These are phyloP conservation scores for Dicyrtomina minuta DNA, from an alignment of 2,888 invertebrate genomes.

Conservation along the genomic window DNA sequence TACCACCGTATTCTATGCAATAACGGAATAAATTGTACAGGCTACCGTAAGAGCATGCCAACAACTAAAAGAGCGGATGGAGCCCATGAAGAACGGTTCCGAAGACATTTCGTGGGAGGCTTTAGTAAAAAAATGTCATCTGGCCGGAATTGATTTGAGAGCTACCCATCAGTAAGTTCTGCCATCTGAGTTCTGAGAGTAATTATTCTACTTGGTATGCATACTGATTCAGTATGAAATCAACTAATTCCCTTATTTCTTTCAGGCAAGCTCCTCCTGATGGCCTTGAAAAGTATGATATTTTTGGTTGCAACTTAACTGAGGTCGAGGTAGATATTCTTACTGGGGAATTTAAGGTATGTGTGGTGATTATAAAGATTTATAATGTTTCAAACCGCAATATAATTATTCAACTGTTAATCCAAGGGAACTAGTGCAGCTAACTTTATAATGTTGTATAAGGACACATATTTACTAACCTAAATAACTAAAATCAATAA, in stretches of 20 bases:
- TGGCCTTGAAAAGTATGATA: slow-evolving; percentile 61
- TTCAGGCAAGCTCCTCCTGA: slow-evolving; percentile 46
- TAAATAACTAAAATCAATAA: too few species aligned
- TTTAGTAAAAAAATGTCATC: slow-evolving; percentile 55
- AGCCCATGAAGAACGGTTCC: slow-evolving; percentile 55
- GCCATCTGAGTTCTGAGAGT: background rate
- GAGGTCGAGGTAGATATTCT: slow-evolving; percentile 64
- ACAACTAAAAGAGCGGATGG: slow-evolving; percentile 55
- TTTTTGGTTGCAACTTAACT: slow-evolving; percentile 66
- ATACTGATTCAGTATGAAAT: background rate
- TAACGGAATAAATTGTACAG: too few species aligned
- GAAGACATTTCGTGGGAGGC: slow-evolving; percentile 55
- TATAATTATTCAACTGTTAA: too few species aligned
- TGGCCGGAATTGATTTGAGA: slow-evolving; percentile 57
- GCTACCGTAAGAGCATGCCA: slow-evolving; percentile 56
- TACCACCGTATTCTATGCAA: too few species aligned
- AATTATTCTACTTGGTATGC: background rate
- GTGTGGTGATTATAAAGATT: too few species aligned
- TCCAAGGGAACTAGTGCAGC: too few species aligned
- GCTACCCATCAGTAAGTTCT: slow-evolving; percentile 59
- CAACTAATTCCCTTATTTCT: background rate
- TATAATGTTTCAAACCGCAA: too few species aligned
- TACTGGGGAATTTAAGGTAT: slow-evolving; percentile 56
- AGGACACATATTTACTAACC: too few species aligned
- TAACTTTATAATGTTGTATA: too few species aligned